These are phyloP conservation scores for Nannospalax galili DNA, from an alignment of 2,113 vertebrate genomes.

Conservation along the genomic window DNA sequence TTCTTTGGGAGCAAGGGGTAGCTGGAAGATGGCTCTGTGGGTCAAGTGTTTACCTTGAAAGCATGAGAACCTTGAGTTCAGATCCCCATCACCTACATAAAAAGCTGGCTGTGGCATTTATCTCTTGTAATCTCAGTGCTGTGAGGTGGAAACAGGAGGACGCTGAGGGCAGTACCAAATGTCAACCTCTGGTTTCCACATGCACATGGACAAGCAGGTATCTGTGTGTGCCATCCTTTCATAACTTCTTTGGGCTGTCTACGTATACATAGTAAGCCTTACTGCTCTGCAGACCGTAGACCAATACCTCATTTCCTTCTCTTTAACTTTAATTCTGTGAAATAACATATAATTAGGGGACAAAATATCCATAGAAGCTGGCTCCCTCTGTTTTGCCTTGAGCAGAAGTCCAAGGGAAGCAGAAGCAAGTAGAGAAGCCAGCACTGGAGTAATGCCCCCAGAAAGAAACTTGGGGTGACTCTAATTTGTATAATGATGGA, in stretches of 20 bases:
- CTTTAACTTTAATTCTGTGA: not conserved
- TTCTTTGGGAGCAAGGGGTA: not conserved
- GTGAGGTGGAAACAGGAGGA: no score
- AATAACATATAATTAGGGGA: not conserved
- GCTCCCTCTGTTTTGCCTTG: not conserved
- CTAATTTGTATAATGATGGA: not conserved
- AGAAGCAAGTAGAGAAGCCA: not conserved
- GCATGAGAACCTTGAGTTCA: not conserved
- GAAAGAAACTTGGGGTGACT: not conserved
- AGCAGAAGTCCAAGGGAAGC: not conserved
- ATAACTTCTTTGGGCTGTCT: not conserved
- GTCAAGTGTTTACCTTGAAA: not conserved
- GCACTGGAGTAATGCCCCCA: not conserved
- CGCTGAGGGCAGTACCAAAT: not conserved
- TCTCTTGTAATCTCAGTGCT: not conserved
- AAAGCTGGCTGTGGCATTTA: not conserved
- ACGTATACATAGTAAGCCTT: accelerated
- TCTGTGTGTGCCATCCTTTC: not conserved
- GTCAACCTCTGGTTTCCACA: not conserved
- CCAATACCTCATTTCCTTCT: accelerated
- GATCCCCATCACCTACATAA: not conserved
- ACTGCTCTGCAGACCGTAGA: not conserved
- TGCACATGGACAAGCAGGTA: not conserved
- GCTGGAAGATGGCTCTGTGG: not conserved
- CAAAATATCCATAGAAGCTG: not conserved